These are phyloP conservation scores for Myathropa florea DNA, from an alignment of 2,888 invertebrate species.

Conservation along the genomic window DNA sequence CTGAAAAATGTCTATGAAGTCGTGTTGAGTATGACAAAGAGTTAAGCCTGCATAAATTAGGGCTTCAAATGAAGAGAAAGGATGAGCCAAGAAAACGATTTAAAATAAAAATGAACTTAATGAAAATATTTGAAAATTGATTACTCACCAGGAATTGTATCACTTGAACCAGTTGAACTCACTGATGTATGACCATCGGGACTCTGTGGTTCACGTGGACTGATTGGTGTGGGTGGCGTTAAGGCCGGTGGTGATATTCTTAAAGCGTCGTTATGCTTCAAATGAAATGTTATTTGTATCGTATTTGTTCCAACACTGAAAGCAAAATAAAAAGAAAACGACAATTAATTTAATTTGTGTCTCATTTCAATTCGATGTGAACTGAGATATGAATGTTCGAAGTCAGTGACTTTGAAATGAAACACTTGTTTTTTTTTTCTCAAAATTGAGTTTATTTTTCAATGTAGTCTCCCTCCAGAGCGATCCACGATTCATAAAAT, in stretches of 20 bases:
- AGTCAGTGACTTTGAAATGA: no score
- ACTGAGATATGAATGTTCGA: no score
- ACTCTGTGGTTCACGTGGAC: slow-evolving; percentile 79
- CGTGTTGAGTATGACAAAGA: no score
- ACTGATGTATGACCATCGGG: slow-evolving; percentile 80
- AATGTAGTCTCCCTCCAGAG: no score
- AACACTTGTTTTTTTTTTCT: no score
- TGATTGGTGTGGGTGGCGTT: slow-evolving; percentile 77
- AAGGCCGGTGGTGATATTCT: slow-evolving; percentile 76
- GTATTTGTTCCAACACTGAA: slow-evolving; percentile 72
- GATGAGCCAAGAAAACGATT: not conserved
- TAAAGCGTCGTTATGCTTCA: slow-evolving; percentile 70
- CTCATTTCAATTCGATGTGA: no score
- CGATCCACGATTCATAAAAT: no score
- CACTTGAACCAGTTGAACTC: slow-evolving; percentile 79
- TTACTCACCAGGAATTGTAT: slow-evolving; percentile 78
- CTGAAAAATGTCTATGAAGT: no score
- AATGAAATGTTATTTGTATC: slow-evolving; percentile 73
- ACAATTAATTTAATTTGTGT: not conserved
- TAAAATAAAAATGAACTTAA: not conserved
- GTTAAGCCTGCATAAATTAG: no score
- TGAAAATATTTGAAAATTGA: not conserved
- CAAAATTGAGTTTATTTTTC: no score
- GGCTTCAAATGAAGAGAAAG: no score
- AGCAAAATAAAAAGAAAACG: not conserved